phyloP scores from a whole-genome alignment of 2,888 invertebrate species.

The Drosophila lacicola region DNA sequence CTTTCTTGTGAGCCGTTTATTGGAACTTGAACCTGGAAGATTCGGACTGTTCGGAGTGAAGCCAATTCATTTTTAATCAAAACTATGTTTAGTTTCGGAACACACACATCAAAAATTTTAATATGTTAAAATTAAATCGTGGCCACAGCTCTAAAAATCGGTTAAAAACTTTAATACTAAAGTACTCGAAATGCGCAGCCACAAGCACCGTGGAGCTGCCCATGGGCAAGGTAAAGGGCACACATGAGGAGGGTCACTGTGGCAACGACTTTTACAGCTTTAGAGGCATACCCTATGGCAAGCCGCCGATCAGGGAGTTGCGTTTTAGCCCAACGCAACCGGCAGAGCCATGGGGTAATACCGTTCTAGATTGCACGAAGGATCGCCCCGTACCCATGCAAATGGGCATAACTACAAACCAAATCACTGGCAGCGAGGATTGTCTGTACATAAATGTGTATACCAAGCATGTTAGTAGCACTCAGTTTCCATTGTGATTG shows the following conservation, averaged over 20 bases:
- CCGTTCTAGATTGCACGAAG: conserved; percentile 55
- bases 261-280: conserved; percentile 71
- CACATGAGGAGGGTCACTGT: conserved; percentile 62
- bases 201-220: conserved; percentile 50
- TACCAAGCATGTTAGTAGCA: conserved; percentile 65
- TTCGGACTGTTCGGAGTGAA: too few relatives aligned
- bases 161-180: too few relatives aligned
- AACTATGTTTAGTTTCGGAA: not conserved
- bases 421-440: conserved; percentile 73
- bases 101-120: too few relatives aligned
- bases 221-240: conserved; percentile 72
- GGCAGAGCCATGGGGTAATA: conserved; percentile 83
- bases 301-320: conserved; percentile 69
- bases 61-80: too few relatives aligned
- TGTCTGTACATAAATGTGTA: conserved; percentile 79
- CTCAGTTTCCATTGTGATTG: conserved; percentile 5
- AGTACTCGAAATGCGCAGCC: too few relatives aligned
- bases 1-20: too few relatives aligned
- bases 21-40: too few relatives aligned
- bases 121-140: not conserved
- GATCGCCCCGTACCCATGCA: conserved; percentile 57
- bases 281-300: conserved; percentile 79
- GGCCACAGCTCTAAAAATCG: not conserved
- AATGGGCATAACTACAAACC: conserved; percentile 55
- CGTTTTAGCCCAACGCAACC: conserved; percentile 81